Conservation (phyloP, 2,797 vertebrate genomes). For the Crocidura indochinensis region DNA sequence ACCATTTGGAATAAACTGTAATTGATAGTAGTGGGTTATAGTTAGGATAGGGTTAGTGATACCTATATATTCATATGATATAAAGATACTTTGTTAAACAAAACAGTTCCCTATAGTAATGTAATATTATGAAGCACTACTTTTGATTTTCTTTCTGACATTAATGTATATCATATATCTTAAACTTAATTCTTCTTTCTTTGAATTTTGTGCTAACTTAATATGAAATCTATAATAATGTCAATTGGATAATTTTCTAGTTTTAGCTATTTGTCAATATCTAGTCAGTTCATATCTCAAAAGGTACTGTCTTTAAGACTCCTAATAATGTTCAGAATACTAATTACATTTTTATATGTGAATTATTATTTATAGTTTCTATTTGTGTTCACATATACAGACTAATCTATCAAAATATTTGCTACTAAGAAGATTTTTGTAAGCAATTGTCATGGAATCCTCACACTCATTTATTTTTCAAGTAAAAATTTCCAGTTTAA, state of each 20-base stretch:
- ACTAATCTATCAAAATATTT: too few species aligned
- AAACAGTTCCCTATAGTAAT: not conserved
- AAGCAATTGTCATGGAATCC: too few species aligned
- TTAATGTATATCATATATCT: conserved; percentile 4
- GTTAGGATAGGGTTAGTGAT: too few species aligned
- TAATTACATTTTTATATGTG: too few species aligned
- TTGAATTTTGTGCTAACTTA: conserved; percentile 24
- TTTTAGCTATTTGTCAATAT: not conserved
- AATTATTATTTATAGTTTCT: too few species aligned
- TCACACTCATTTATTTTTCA: too few species aligned
- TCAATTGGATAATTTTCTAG: not conserved
- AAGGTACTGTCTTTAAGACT: too few species aligned
- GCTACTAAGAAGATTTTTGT: too few species aligned
- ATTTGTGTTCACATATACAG: too few species aligned
- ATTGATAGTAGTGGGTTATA: not conserved
- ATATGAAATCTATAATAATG: not conserved
- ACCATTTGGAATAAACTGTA: conserved; percentile 24
- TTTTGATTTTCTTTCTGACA: conserved; percentile 27
- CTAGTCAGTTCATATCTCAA: not conserved
- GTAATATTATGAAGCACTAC: not conserved
- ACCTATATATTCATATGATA: not conserved
- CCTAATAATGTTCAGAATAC: too few species aligned
- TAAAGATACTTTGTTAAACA: not conserved
- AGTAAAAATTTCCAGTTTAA: too few species aligned
- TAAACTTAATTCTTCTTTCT: not conserved